These are phyloP conservation scores for Alligator mississippiensis DNA, from an alignment of 2,113 vertebrate species.

Conservation along the genomic window DNA sequence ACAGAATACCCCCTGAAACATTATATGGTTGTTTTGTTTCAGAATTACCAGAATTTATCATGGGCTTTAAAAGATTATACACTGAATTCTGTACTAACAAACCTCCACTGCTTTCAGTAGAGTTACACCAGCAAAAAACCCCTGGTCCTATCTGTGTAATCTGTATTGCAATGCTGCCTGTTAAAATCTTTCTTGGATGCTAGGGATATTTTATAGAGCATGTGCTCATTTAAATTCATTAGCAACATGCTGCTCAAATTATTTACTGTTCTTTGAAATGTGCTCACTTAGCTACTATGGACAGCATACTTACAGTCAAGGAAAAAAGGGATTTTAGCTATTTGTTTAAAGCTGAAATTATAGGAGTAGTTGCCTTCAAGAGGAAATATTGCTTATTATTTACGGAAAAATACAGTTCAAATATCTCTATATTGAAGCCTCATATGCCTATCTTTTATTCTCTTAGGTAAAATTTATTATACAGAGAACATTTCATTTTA, in stretches of 20 bases:
- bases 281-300: not conserved
- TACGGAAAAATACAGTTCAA: conserved; percentile 14
- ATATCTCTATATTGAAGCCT: conserved; percentile 20
- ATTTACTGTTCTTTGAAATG: not conserved
- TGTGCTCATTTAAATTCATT: not conserved
- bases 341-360: conserved; percentile 15
- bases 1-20: not conserved
- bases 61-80: not conserved
- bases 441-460: not conserved
- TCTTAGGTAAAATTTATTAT: conserved; percentile 26
- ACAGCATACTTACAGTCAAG: not conserved
- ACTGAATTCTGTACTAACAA: not conserved
- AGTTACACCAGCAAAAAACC: not conserved
- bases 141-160: rapidly evolving
- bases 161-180: not conserved
- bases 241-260: not conserved
- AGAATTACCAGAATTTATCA: not conserved
- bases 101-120: not conserved
- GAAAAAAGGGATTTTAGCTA: not conserved
- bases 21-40: not conserved
- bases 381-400: conserved; percentile 34
- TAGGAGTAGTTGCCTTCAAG: not conserved
- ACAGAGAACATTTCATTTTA: conserved; percentile 27
- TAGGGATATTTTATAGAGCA: not conserved
- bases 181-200: not conserved